A percentile compares a stretch with the other conserved stretches of the same genome.
phyloP scores from a whole-genome alignment of 2,113 vertebrate genomes.

The Centropus bengalensis region DNA sequence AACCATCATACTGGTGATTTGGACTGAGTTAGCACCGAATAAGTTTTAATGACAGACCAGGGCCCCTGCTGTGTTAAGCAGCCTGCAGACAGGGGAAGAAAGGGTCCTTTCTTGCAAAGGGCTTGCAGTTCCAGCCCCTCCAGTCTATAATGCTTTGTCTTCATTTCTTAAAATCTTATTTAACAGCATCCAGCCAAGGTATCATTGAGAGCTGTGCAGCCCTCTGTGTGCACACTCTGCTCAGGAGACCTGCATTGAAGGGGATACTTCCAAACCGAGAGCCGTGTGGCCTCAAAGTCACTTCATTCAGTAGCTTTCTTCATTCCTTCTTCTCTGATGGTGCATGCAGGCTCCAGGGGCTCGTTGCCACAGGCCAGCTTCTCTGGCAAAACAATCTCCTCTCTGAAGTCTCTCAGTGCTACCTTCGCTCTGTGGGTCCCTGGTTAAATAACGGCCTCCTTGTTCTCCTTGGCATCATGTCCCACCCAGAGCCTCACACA shows the following conservation, averaged over 20 bases:
- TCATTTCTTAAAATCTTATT: not conserved
- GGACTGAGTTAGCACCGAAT: not conserved
- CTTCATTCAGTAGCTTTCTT: not conserved
- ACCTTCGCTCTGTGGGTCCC: not conserved
- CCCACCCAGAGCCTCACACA: not conserved
- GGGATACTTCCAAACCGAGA: not conserved
- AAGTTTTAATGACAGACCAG: not conserved
- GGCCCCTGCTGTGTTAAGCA: not conserved
- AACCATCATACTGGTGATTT: slow-evolving; percentile 36
- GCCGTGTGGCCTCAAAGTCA: accelerated
- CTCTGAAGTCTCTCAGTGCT: not conserved
- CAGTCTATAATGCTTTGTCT: not conserved
- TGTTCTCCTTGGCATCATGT: not conserved
- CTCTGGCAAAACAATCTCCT: not conserved
- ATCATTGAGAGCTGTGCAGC: not conserved
- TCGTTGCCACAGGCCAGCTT: not conserved
- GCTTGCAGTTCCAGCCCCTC: not conserved
- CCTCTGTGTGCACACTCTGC: not conserved
- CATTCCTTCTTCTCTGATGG: not conserved
- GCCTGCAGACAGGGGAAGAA: slow-evolving; percentile 11
- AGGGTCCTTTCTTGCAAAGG: not conserved
- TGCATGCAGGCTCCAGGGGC: not conserved
- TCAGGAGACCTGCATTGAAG: not conserved
- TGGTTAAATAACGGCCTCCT: not conserved
- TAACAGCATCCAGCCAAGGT: not conserved